Evolutionary conservation across 2,797 vertebrate genomes (phyloP), one percentile per base, ranked within the genome.

Genomic region (Steatocranus sp.): DNA sequence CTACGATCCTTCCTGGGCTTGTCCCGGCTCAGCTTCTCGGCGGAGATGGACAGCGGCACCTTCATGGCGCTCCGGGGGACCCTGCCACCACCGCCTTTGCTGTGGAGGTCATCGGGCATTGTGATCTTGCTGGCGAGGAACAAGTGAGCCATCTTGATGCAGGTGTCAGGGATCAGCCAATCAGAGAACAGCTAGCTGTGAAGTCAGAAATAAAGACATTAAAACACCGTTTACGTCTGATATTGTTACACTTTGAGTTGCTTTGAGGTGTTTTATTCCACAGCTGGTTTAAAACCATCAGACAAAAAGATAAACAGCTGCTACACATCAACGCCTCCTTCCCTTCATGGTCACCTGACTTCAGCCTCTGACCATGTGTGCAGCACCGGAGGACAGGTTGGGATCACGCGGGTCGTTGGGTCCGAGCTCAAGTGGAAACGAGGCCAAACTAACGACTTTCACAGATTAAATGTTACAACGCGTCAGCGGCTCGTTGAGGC

Each of bases 71-170:
- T 88, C 49, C 82, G 95, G 4, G 96, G 94, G 74, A 93, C 53
- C 17, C 95, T 94, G 78, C 89, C 82, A 8, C 94, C 82, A 15
- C 93, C 91, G 70, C 96, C 96, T 92, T 97, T 97, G 80, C 92
- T 61, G 1, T 84, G 84, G 32, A 96, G 92, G 7, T 98, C 97
- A 9, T 97, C 97, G 1, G 96, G 95, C 96, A 96, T 96, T 85
- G 92, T 20, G 54, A 91, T 51, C 83, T 92, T 92, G 82, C 89
- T 86, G 68, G 93, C 86, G 2, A 95, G 87, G 88, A 94, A 94
- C 61, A 93, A 79, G 76, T 91, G 92, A 25, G 90, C 86, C 92
- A 92, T 93, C 12, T 68, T 75, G 53, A 38, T 73, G 18, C 17
- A 23, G 74, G 63, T 15, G 76, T 84, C 74, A 61, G 73, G 36